These are phyloP conservation scores for Candidula unifasciata DNA, from an alignment of 2,888 invertebrate genomes.

Conservation along the genomic window DNA sequence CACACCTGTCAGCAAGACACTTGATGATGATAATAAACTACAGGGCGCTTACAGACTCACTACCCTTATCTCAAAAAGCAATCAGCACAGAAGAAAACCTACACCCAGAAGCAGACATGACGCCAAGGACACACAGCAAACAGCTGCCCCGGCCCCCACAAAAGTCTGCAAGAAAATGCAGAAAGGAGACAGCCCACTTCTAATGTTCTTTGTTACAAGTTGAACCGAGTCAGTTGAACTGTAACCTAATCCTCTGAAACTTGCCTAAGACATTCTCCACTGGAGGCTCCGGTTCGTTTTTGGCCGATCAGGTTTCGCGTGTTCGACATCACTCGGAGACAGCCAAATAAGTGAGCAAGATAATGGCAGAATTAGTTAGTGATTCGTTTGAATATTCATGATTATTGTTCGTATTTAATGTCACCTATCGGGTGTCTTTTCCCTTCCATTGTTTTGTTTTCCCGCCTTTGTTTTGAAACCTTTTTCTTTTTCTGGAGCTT, in stretches of 20 bases:
- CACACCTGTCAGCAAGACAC: too few species aligned
- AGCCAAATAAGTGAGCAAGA: neutral
- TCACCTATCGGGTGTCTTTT: neutral
- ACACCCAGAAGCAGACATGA: neutral
- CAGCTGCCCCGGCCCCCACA: neutral
- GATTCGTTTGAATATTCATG: conserved; percentile 19
- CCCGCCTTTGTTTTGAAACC: too few species aligned
- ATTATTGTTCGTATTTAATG: neutral
- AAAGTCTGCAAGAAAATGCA: neutral
- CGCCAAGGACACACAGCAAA: neutral
- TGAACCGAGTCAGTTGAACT: neutral
- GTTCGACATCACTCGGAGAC: neutral
- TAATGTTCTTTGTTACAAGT: conserved; percentile 8
- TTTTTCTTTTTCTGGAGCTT: neutral
- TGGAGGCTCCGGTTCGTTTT: neutral
- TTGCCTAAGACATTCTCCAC: neutral
- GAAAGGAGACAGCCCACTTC: neutral
- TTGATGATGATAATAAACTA: too few species aligned
- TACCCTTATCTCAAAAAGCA: neutral
- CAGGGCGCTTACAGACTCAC: too few species aligned
- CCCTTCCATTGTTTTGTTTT: neutral
- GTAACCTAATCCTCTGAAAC: conserved; percentile 20
- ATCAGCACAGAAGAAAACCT: neutral
- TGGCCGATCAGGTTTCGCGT: neutral
- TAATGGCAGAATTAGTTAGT: conserved; percentile 13